These are phyloP conservation scores for Biston stratarius DNA, from an alignment of 2,888 invertebrate species.

Conservation along the genomic window DNA sequence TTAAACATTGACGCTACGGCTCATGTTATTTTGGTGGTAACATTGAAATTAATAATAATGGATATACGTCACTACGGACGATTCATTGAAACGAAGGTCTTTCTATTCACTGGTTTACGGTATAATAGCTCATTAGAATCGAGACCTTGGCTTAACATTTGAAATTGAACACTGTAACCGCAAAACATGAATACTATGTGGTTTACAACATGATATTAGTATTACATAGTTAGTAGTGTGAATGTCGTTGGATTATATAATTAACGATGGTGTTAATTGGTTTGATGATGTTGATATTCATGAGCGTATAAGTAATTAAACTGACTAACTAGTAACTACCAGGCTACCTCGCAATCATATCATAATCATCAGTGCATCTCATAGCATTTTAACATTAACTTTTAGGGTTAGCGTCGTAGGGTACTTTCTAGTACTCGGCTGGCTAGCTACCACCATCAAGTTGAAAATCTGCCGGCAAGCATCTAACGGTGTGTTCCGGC, in stretches of 20 bases:
- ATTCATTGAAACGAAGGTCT: slow-evolving; percentile 57
- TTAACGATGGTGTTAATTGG: slow-evolving; percentile 11
- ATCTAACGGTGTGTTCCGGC: no score
- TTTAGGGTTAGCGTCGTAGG: no score
- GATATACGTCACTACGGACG: slow-evolving; percentile 57
- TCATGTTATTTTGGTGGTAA: slow-evolving; percentile 35
- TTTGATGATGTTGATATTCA: slow-evolving; percentile 12
- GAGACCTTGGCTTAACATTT: slow-evolving; percentile 66
- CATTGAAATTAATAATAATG: slow-evolving; percentile 42
- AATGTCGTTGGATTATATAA: slow-evolving; percentile 25
- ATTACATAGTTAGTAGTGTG: slow-evolving; percentile 7
- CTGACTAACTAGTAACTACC: neutral
- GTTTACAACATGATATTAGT: slow-evolving; percentile 44
- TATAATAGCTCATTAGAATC: slow-evolving; percentile 61
- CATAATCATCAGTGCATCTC: no score
- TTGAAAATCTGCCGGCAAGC: no score
- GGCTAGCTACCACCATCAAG: no score
- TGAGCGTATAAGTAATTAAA: neutral
- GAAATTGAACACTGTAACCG: slow-evolving; percentile 67
- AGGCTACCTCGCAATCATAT: neutral
- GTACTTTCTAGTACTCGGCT: no score
- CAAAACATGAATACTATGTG: slow-evolving; percentile 51
- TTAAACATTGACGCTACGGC: slow-evolving; percentile 1
- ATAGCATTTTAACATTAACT: no score
- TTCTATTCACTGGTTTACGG: slow-evolving; percentile 59